Percentiles rank a stretch among this genome's conserved stretches.
Evolutionary conservation across 2,888 invertebrate species (phyloP).

Genomic region (Colostygia pectinataria): DNA sequence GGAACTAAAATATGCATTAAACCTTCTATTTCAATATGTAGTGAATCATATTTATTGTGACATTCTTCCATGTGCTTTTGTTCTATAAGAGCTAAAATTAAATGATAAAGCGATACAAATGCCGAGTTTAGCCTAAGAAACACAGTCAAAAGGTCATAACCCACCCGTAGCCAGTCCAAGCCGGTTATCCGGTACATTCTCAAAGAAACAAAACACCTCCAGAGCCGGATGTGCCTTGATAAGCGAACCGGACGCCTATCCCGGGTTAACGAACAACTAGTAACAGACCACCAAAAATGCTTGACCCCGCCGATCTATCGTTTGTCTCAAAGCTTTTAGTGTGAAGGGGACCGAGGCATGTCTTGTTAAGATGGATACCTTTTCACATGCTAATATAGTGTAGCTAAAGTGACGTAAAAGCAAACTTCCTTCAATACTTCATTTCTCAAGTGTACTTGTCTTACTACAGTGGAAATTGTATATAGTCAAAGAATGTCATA

Average conservation of each 20-base stretch:
- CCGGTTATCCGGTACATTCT: conserved; percentile 56
- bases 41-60: too few relatives aligned
- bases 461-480: conserved; percentile 47
- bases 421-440: conserved; percentile 63
- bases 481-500: conserved; percentile 29
- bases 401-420: conserved; percentile 57
- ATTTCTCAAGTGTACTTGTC: conserved; percentile 45
- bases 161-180: conserved; percentile 16
- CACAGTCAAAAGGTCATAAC: conserved; percentile 1
- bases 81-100: too few relatives aligned
- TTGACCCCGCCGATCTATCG: conserved; percentile 40
- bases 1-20: too few relatives aligned
- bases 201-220: conserved; percentile 66
- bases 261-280: conserved; percentile 69
- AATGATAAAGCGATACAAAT: too few relatives aligned
- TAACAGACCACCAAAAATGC: conserved; percentile 46
- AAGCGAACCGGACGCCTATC: conserved; percentile 71
- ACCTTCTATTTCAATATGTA: too few relatives aligned
- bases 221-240: conserved; percentile 64
- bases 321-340: conserved; percentile 22
- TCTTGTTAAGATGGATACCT: conserved; percentile 40
- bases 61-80: too few relatives aligned
- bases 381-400: conserved; percentile 56
- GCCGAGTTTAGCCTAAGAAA: neutral
- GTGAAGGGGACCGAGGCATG: conserved; percentile 31